Evolutionary conservation across 2,888 invertebrate genomes (phyloP).

Genomic region (Agrenia bidenticulata): DNA sequence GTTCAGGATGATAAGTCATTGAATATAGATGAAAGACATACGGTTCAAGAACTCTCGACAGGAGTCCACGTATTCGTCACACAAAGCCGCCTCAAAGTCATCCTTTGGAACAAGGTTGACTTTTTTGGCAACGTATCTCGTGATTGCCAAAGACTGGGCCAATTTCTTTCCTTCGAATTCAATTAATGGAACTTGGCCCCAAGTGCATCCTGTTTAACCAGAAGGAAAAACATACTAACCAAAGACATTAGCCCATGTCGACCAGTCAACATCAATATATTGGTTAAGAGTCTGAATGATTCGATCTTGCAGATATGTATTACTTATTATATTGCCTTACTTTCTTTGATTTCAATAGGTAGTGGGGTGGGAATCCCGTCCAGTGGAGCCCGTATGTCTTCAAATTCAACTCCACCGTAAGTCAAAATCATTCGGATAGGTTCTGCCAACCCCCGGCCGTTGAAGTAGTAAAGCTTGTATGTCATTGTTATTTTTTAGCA

Average conservation of each 20-base stretch:
- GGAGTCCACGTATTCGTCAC: conserved; percentile 27
- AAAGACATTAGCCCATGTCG: background rate
- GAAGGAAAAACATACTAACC: background rate
- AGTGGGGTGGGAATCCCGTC: conserved; percentile 28
- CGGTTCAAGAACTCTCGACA: conserved; percentile 10
- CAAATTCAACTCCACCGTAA: conserved; percentile 56
- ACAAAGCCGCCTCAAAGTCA: conserved; percentile 30
- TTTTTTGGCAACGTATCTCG: conserved; percentile 53
- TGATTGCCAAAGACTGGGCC: conserved; percentile 52
- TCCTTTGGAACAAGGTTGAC: conserved; percentile 37
- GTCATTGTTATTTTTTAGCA: conserved; percentile 19
- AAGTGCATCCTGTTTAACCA: conserved; percentile 23
- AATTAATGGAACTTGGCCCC: conserved; percentile 54
- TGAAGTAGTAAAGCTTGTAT: conserved; percentile 58
- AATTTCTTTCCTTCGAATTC: conserved; percentile 52
- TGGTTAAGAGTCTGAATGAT: conserved; percentile 5
- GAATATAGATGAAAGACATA: background rate
- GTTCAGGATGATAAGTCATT: background rate
- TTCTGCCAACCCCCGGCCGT: conserved; percentile 57
- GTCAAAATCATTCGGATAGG: conserved; percentile 56
- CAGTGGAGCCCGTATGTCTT: conserved; percentile 54
- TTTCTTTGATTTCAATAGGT: conserved; percentile 30
- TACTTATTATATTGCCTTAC: conserved; percentile 22
- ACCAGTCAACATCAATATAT: conserved; percentile 1
- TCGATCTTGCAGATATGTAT: conserved; percentile 18